Evolutionary conservation across 1,140 invertebrate genomes (phyloP).

Genomic region (Trachelipus rathkii): DNA sequence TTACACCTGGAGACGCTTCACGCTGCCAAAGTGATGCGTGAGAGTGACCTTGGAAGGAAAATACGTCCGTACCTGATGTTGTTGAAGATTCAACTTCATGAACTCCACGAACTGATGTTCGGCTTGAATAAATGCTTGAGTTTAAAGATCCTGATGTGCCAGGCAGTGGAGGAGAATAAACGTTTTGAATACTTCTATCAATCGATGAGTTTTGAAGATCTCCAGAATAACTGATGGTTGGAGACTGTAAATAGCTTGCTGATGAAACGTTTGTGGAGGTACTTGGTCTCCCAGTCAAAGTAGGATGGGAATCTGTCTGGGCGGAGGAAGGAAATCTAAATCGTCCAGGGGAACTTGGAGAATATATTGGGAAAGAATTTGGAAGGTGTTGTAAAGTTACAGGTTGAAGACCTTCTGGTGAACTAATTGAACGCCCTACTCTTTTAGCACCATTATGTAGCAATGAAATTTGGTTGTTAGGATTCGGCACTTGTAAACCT

Average conservation of each 20-base stretch:
- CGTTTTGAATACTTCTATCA: not conserved
- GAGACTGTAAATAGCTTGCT: not conserved
- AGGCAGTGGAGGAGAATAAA: not conserved
- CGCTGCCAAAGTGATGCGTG: not conserved
- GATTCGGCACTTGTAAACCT: not conserved
- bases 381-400: not conserved
- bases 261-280: not conserved
- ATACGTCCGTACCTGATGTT: not conserved
- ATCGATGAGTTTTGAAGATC: not conserved
- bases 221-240: not conserved
- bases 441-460: not conserved
- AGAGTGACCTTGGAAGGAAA: not conserved
- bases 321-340: not conserved
- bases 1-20: not conserved
- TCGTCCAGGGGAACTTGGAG: not conserved
- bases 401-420: not conserved
- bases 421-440: conserved; percentile 4
- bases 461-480: not conserved
- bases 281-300: not conserved
- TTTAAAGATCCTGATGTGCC: not conserved
- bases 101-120: not conserved
- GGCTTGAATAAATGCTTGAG: not conserved
- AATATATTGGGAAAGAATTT: not conserved
- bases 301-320: not conserved
- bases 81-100: not conserved